Evolutionary conservation across 2,888 invertebrate species (phyloP).

Genomic region (Eumerus sabulonum): DNA sequence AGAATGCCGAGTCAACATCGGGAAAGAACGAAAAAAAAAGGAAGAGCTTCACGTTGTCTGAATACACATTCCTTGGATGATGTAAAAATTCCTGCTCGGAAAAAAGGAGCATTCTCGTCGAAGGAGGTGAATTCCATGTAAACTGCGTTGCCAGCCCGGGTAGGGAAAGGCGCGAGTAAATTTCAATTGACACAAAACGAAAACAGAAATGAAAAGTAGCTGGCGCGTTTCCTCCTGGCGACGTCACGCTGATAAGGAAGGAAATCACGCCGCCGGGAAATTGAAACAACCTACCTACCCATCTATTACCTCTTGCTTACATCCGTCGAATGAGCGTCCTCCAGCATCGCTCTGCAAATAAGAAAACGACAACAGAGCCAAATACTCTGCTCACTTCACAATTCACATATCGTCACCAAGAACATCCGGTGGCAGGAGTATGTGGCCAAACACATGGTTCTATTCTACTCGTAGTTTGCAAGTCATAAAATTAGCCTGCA

Average conservation of each 20-base stretch:
- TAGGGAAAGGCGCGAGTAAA: not conserved
- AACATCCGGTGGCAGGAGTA: not conserved
- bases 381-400: constrained; percentile 17
- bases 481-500: constrained; percentile 16
- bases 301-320: constrained; percentile 24
- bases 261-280: constrained; percentile 62
- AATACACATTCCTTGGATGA: constrained; percentile 45
- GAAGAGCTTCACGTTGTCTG: constrained; percentile 10
- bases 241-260: constrained; percentile 48
- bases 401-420: constrained; percentile 2
- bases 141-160: constrained; percentile 49
- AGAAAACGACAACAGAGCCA: constrained; percentile 5
- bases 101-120: constrained; percentile 47
- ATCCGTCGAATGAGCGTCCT: not conserved
- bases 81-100: constrained; percentile 46
- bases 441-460: not conserved
- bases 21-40: constrained; percentile 38
- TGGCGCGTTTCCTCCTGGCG: constrained; percentile 20
- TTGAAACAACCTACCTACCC: constrained; percentile 57
- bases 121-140: constrained; percentile 65
- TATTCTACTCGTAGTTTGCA: constrained; percentile 18
- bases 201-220: constrained; percentile 25
- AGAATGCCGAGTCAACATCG: too few species aligned
- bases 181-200: not conserved
- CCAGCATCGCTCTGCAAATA: constrained; percentile 2